Percentiles rank a stretch among this genome's conserved stretches.
Evolutionary conservation across 2,888 invertebrate species (phyloP).

Genomic region (Malacosoma neustria): DNA sequence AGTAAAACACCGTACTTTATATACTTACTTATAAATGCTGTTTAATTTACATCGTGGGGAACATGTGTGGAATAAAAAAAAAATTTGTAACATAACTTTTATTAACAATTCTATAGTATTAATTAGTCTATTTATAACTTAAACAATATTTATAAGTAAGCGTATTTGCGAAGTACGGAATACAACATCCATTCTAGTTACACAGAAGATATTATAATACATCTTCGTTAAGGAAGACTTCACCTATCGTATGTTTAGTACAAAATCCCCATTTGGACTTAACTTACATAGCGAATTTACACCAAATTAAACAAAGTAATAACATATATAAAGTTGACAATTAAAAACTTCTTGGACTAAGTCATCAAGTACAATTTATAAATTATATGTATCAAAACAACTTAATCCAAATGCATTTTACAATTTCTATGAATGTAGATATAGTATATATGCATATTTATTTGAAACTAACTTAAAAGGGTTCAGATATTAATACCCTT

Average conservation of each 20-base stretch:
- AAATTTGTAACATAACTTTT: constrained; percentile 4
- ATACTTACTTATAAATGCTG: constrained; percentile 7
- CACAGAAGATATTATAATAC: neutral
- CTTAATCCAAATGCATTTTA: too few relatives aligned
- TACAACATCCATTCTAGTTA: constrained; percentile 13
- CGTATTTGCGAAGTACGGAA: constrained; percentile 8
- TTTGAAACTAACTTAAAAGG: too few relatives aligned
- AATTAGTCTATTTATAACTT: constrained; percentile 6
- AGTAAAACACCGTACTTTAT: neutral
- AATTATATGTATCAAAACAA: too few relatives aligned
- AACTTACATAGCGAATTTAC: neutral
- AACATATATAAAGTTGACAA: too few relatives aligned
- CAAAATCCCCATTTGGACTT: constrained; percentile 1
- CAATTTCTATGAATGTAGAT: too few relatives aligned
- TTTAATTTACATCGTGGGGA: constrained; percentile 2
- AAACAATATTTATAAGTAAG: constrained; percentile 10
- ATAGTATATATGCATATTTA: too few relatives aligned
- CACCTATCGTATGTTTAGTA: neutral
- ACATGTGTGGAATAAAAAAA: constrained; percentile 3
- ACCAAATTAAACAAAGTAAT: too few relatives aligned
- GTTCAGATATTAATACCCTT: too few relatives aligned
- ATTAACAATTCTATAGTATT: constrained; percentile 4
- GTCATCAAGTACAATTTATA: too few relatives aligned
- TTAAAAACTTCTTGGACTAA: too few relatives aligned
- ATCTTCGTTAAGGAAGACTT: constrained; percentile 1